Percentiles rank a stretch among this genome's conserved stretches.
phyloP scores from a whole-genome alignment of 2,888 invertebrate species.

The Nemotelus nigrinus region DNA sequence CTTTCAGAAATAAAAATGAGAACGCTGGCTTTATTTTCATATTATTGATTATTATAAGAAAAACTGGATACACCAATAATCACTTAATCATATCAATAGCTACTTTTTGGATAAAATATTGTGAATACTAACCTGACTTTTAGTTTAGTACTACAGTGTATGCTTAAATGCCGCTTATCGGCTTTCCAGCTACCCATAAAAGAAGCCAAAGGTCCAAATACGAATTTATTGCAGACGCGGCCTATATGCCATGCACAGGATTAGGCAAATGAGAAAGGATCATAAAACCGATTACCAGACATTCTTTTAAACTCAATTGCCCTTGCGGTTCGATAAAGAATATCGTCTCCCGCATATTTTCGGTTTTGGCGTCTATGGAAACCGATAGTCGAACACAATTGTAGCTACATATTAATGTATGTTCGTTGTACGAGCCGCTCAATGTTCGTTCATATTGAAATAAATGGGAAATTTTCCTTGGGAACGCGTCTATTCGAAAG shows the following conservation, averaged over 20 bases:
- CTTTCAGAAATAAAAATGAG: too few species aligned
- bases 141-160: too few species aligned
- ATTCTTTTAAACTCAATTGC: conserved; percentile 22
- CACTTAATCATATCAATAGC: too few species aligned
- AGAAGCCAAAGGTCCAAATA: too few species aligned
- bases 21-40: too few species aligned
- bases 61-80: too few species aligned
- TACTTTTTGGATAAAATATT: too few species aligned
- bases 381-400: not conserved
- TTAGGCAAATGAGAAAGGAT: conserved; percentile 20
- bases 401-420: not conserved
- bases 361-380: not conserved
- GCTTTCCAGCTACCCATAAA: too few species aligned
- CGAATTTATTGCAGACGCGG: not conserved
- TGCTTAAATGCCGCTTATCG: too few species aligned
- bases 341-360: conserved; percentile 4
- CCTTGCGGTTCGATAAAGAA: conserved; percentile 20
- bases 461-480: conserved; percentile 30
- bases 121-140: too few species aligned
- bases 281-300: conserved; percentile 32
- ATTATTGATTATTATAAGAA: too few species aligned
- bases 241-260: conserved; percentile 8
- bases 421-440: not conserved
- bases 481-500: conserved; percentile 24
- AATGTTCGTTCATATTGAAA: conserved; percentile 23